Evolutionary conservation across 2,113 vertebrate genomes (phyloP), one percentile per base, ranked within the genome.

Genomic region (Mohoua ochrocephala): DNA sequence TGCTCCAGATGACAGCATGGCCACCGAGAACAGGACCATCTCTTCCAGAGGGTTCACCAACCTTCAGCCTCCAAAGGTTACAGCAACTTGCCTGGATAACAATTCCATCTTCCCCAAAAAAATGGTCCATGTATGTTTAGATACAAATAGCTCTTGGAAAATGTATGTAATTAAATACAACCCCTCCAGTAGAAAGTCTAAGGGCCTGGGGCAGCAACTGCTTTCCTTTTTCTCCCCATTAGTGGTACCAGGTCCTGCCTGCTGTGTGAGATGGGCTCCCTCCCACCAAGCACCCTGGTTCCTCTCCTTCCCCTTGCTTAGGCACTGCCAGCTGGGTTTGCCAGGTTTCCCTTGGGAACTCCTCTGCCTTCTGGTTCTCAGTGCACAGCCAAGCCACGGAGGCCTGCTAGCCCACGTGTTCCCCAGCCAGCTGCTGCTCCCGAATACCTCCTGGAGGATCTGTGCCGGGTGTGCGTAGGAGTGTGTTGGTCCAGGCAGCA

Each of bases 401-500:
- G 17, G 11, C 27, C 49, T 76, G 42, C 47, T 26, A 45, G 52
- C 27, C 82, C 20, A 9, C 0, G 0, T 0, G 8, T 15, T 77
- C 35, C 49, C 17, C 41, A 37, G 64, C 10, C 3, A 3, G 41
- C 42, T 70, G 56, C 65, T 82, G 61, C 50, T 75, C 56, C 82
- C 22, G 1, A 45, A 24, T 27, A 13, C 21, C 53, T 85, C 42
- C 57, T 31, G 35, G 12, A 75, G 33, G 16, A 16, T 42, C 67
- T 7, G 0, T 82, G 52, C 74, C 37, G 75, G 19, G 11, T 6
- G 1, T 21, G 17, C 35, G 53, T 10, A 42, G 63, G 50, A 59
- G 33, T 27, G 11, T 9, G 17, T 28, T 0, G 0, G 60, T 37
- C n/a, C 39, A 71, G 33, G 50, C 57, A 84, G 69, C 3, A 10